Base-by-base conservation (phyloP, 2,797 vertebrate genomes). In the Prunella strophiata region DNA sequence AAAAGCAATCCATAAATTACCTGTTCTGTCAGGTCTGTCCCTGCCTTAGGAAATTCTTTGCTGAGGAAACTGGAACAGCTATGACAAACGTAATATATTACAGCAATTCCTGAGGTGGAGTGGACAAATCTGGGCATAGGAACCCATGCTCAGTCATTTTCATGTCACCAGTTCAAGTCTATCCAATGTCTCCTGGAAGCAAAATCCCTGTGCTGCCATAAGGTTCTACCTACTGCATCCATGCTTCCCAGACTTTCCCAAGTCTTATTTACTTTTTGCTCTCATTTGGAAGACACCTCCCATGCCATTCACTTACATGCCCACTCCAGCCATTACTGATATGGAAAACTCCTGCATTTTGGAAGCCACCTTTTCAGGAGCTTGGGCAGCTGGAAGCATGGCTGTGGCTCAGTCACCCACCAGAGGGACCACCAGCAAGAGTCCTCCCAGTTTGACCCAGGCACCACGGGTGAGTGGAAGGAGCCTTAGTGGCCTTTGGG, bases 391-490 rank as follows among this genome's bases (percentile, higher is more conserved):
- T 67, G 58, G 38, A 80, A 45, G n/a, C 10, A 23, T 0, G 15
- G 47, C 50, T 1, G 0, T 13, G 6, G 47, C 30, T 52, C 6
- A 1, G 30, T 25, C 54, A 74, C n/a, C 20, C 50, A 59, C 16
- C 20, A 0, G 0, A 68, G 51, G 29, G 48, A 88, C 25, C 36
- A 63, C 20, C 42, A 76, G 42, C 42, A 68, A 78, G 14, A 7
- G 2, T 20, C 45, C 25, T 76, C 30, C 38, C 38, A 77, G 59
- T 25, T 7, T 5, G 1, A 61, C 34, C 38, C 5, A 0, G 26
- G 23, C 66, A 32, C 11, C 3, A 1, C 0, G 0, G 16, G 8
- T 68, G 32, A 42, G 17, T 3, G 4, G 36, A 34, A 75, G 32
- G 52, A 59, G 11, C 0, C 1, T 50, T 19, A 77, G 45, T 7